These are phyloP conservation scores for Microtus pennsylvanicus DNA, from an alignment of 2,113 vertebrate species.

Conservation along the genomic window DNA sequence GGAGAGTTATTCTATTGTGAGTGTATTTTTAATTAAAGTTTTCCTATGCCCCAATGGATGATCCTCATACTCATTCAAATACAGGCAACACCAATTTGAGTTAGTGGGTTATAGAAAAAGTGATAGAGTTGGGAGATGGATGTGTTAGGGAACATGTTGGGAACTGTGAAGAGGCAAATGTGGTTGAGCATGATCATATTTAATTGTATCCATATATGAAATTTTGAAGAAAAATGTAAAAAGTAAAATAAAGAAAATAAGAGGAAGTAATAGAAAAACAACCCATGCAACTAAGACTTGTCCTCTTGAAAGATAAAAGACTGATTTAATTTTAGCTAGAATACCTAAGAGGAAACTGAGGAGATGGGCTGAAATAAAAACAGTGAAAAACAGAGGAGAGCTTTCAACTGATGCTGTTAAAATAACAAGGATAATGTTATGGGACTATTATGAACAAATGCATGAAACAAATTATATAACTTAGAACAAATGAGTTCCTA, in stretches of 20 bases:
- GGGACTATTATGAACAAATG: background rate
- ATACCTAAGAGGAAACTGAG: background rate
- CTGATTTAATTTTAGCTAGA: background rate
- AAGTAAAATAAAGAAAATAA: background rate
- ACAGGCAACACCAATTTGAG: background rate
- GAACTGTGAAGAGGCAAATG: background rate
- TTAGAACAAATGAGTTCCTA: background rate
- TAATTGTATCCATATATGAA: background rate
- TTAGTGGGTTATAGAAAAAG: background rate
- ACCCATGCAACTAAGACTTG: background rate
- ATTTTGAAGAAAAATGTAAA: background rate
- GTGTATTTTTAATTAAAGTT: background rate
- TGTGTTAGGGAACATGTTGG: too few species aligned
- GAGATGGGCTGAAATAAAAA: background rate
- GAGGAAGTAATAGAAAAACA: background rate
- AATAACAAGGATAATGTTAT: background rate
- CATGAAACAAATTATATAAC: background rate
- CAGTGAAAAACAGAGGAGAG: background rate
- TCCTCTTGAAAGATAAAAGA: background rate
- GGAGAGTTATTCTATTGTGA: background rate
- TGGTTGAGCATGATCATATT: background rate
- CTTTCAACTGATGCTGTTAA: background rate
- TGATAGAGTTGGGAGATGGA: background rate
- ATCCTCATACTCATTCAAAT: background rate
- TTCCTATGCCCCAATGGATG: background rate